Base-by-base conservation (phyloP, 2,888 invertebrate species). In the Tetrapedia diversipes region DNA sequence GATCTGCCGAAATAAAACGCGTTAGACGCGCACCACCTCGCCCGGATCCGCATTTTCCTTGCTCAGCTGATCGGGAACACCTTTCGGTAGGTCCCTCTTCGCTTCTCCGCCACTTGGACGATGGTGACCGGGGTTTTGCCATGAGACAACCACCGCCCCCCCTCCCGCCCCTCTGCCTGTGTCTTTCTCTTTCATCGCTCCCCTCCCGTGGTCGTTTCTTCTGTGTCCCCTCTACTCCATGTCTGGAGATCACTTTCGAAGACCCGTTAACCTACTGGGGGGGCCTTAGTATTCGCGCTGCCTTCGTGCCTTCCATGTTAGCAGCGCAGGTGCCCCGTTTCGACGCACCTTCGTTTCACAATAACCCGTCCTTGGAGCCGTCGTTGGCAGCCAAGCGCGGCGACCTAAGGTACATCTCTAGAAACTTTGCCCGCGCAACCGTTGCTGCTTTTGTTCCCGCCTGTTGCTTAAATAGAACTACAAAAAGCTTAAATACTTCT, bases 201-300 rank as follows among this genome's bases (percentile, higher is more conserved):
- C 74, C 68, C 60, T 75, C 70, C 78, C 60, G 63, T 45, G 56
- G 60, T 53, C 63, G 24, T 24, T 29, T 37, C 47, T 16, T 34
- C n/a, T 16, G 27, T 16, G 34, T 56, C 72, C 71, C 77, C 59
- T 54, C 78, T 49, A 63, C 68, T 59, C 24, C 67, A 24, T 65
- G 49, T 56, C 68, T 77, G 76, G 79, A 79, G 75, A 66, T 78
- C 77, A 64, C 84, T 84, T 84, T 80, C 76, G 79, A 82, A 89
- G 90, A 90, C 90, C 91, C 88, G 90, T 90, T 91, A 90, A 91
- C 90, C 90, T 89, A 91, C 90, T 90, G 86, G 80, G 86, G 80
- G 86, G 82, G 82, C 76, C 80, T 56, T 89, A 90, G 91, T 91
- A 85, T 86, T 83, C 87, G 89, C 86, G 84, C 81, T 76, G 86